Percentiles rank a stretch among this genome's conserved stretches.
Conservation (phyloP, 2,888 invertebrate species). For the Rhingia rostrata region DNA sequence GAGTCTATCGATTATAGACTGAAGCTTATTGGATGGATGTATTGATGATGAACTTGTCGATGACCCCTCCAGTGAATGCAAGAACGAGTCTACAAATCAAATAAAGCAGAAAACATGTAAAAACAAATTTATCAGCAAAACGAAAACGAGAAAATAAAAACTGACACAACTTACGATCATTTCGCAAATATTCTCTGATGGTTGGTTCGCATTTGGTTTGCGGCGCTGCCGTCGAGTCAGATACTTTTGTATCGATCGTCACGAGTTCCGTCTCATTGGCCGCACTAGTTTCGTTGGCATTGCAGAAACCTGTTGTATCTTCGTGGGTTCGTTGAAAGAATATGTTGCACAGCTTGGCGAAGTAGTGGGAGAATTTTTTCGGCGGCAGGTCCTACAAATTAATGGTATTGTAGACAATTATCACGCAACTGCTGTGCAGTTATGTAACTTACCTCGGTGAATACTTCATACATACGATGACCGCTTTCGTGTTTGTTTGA, state of each 20-base stretch:
- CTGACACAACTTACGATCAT: constrained; percentile 46
- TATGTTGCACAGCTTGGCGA: constrained; percentile 79
- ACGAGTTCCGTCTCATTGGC: constrained; percentile 77
- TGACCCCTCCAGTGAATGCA: constrained; percentile 77
- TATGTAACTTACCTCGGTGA: constrained; percentile 77
- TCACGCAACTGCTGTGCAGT: neutral
- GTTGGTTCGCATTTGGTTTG: constrained; percentile 47
- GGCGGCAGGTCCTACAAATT: constrained; percentile 78
- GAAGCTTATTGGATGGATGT: constrained; percentile 79
- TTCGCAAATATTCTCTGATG: constrained; percentile 41
- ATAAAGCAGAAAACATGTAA: neutral
- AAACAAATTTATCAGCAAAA: constrained; percentile 1
- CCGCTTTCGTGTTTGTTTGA: constrained; percentile 79
- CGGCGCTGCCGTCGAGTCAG: constrained; percentile 42
- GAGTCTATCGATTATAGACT: constrained; percentile 80
- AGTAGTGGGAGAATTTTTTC: constrained; percentile 78
- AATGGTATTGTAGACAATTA: constrained; percentile 5
- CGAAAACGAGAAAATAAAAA: neutral
- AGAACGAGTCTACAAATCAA: constrained; percentile 40
- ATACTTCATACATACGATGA: constrained; percentile 82
- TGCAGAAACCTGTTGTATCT: constrained; percentile 79
- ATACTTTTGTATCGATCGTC: constrained; percentile 69
- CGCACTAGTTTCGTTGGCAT: constrained; percentile 76
- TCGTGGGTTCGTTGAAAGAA: constrained; percentile 76
- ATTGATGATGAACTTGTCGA: constrained; percentile 75